Evolutionary conservation across 2,797 vertebrate species (phyloP).

Genomic region (Phrynocephalus vlangalii): DNA sequence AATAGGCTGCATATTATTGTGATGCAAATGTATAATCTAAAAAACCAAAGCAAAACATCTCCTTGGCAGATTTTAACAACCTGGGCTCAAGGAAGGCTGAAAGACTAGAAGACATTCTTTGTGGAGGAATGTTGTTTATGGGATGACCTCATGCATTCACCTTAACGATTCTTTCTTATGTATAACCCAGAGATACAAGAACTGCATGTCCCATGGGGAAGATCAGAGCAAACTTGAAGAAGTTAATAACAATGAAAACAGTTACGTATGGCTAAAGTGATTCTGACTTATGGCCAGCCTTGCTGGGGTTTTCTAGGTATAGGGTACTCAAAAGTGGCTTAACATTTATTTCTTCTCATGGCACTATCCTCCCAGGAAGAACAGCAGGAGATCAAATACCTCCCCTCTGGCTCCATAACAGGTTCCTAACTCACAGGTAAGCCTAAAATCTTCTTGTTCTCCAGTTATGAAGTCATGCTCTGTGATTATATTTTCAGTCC

Average conservation of each 20-base stretch:
- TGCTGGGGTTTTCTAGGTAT: too few relatives aligned
- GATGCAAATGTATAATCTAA: conserved; percentile 70
- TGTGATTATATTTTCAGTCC: background rate
- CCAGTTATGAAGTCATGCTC: background rate
- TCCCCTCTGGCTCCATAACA: too few relatives aligned
- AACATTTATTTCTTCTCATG: too few relatives aligned
- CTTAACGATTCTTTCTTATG: background rate
- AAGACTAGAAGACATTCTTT: background rate
- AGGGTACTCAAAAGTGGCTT: too few relatives aligned
- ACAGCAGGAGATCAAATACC: too few relatives aligned
- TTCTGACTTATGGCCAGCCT: too few relatives aligned
- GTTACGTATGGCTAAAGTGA: too few relatives aligned
- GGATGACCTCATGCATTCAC: background rate
- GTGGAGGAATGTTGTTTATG: background rate
- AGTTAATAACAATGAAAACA: background rate
- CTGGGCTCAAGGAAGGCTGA: conserved; percentile 42
- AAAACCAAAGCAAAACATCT: conserved; percentile 55
- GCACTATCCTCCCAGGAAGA: too few relatives aligned
- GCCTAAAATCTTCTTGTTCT: background rate
- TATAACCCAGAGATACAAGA: background rate
- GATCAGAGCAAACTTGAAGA: background rate
- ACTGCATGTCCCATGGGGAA: background rate
- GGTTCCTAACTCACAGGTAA: too few relatives aligned
- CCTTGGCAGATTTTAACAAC: conserved; percentile 62
- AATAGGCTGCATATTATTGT: conserved; percentile 73